These are phyloP conservation scores for Drosophila diplacantha DNA, from an alignment of 2,888 invertebrate genomes.

Conservation along the genomic window DNA sequence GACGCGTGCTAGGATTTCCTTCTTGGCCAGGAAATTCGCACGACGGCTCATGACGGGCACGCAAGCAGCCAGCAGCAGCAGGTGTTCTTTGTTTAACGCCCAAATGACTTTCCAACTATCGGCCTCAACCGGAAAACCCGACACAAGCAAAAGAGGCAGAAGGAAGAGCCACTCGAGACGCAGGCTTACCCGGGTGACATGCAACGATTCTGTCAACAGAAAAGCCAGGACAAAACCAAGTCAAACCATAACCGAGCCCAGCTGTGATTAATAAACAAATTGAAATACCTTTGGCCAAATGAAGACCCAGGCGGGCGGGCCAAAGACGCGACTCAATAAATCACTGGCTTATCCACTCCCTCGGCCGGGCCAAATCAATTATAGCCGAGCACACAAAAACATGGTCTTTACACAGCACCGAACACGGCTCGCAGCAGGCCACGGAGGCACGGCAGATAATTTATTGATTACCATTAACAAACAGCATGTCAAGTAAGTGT, in stretches of 20 bases:
- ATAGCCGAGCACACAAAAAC: constrained; percentile 36
- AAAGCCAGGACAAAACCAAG: constrained; percentile 24
- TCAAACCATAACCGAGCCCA: constrained; percentile 13
- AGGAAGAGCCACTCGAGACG: constrained; percentile 16
- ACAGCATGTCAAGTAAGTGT: constrained; percentile 62
- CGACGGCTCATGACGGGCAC: constrained; percentile 36
- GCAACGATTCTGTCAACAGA: constrained; percentile 44
- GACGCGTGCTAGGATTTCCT: constrained; percentile 27
- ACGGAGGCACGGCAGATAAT: constrained; percentile 36
- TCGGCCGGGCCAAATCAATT: constrained; percentile 50
- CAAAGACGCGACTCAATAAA: constrained; percentile 48
- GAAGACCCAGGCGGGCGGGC: constrained; percentile 15
- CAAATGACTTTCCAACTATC: constrained; percentile 40
- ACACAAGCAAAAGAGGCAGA: neutral
- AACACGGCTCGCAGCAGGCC: constrained; percentile 18
- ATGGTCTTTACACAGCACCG: constrained; percentile 21
- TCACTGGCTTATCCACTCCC: constrained; percentile 37
- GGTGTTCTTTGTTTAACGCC: constrained; percentile 41
- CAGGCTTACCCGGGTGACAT: constrained; percentile 25
- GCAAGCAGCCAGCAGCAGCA: constrained; percentile 33
- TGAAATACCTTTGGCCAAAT: constrained; percentile 42
- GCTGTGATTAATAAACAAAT: constrained; percentile 47
- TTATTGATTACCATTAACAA: constrained; percentile 62
- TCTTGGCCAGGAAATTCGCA: constrained; percentile 28
- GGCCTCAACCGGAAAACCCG: neutral